Percentiles rank a stretch among this genome's conserved stretches.
These are phyloP conservation scores for Rhinoraja longicauda DNA, from an alignment of 2,797 vertebrate species.

Conservation along the genomic window DNA sequence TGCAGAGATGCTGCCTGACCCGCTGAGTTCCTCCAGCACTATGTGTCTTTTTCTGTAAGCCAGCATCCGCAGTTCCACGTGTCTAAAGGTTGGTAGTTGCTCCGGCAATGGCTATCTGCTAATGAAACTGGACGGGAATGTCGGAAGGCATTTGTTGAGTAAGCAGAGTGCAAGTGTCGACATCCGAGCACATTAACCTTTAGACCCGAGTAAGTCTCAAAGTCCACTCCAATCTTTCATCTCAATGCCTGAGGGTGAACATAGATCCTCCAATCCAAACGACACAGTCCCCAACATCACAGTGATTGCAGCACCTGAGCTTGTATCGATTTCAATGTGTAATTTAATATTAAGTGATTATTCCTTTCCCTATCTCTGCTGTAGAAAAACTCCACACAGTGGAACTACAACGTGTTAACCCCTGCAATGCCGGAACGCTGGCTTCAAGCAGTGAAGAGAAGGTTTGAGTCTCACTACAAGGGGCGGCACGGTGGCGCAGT, in stretches of 20 bases:
- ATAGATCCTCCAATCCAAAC: background rate
- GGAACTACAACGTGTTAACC: background rate
- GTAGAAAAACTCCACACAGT: background rate
- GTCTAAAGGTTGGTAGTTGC: no score
- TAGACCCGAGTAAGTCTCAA: slow-evolving; percentile 13
- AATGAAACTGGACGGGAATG: background rate
- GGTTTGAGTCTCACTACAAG: background rate
- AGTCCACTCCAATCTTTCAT: slow-evolving; percentile 15
- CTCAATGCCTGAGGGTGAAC: background rate
- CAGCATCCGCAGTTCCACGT: no score
- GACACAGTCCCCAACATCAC: background rate
- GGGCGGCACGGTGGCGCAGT: no score
- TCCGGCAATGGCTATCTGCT: background rate
- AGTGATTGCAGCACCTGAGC: background rate
- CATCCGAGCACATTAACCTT: slow-evolving; percentile 27
- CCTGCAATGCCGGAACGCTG: background rate
- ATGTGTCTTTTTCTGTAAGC: no score
- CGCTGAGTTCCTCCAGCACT: no score
- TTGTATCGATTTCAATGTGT: background rate
- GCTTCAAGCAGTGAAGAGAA: background rate
- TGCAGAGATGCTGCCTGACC: no score
- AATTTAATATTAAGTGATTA: slow-evolving; percentile 33
- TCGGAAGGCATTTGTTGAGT: slow-evolving; percentile 22
- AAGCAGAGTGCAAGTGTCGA: background rate
- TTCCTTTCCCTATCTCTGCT: background rate